Conservation (phyloP, 2,113 vertebrate species). For the Anser brachyrhynchus region DNA sequence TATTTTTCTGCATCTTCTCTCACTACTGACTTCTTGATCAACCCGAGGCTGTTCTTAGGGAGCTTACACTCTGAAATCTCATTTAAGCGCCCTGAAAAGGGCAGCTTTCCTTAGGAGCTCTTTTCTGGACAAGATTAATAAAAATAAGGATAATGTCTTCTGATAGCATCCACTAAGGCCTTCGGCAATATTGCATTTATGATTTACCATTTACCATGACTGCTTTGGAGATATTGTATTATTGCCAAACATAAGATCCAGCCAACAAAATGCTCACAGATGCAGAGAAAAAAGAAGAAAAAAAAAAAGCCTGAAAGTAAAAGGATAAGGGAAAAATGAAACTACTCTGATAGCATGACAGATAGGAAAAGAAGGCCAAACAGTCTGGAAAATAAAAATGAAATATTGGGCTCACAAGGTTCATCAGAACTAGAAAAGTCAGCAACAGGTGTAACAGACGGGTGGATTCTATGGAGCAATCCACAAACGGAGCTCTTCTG, state of each 20-base stretch:
- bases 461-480: not conserved
- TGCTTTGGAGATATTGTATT: not conserved
- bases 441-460: not conserved
- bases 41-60: not conserved
- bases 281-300: not conserved
- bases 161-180: not conserved
- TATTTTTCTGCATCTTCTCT: not conserved
- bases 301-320: not conserved
- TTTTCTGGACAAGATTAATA: not conserved
- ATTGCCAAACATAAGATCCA: not conserved
- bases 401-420: not conserved
- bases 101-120: not conserved
- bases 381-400: not conserved
- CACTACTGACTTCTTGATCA: not conserved
- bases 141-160: not conserved
- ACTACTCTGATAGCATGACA: not conserved
- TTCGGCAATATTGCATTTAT: not conserved
- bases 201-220: not conserved
- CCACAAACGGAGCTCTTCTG: not conserved
- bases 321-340: not conserved
- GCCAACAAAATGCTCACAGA: not conserved
- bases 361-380: not conserved
- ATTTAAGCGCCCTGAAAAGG: not conserved
- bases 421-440: not conserved
- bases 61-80: not conserved